Evolutionary conservation across 2,888 invertebrate genomes (phyloP).

Genomic region (Cyclophora albipunctata): DNA sequence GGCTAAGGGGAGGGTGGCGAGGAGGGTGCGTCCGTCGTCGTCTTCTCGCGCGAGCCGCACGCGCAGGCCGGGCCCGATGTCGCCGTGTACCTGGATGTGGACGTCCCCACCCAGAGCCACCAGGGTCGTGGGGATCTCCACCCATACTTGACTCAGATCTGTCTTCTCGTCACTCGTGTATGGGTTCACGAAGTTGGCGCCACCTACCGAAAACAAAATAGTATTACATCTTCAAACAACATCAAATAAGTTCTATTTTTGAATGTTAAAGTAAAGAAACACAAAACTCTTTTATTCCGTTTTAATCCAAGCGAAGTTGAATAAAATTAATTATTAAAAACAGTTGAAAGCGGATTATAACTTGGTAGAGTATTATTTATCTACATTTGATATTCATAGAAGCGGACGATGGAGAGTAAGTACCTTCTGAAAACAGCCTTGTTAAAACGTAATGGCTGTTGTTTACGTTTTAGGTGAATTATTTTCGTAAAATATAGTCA

Average conservation of each 20-base stretch:
- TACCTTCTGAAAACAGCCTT: too few relatives aligned
- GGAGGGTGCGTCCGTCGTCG: conserved; percentile 55
- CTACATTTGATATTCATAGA: background rate
- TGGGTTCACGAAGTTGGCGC: conserved; percentile 55
- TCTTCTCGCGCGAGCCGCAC: conserved; percentile 68
- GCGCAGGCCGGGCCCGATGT: conserved; percentile 48
- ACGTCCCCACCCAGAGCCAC: conserved; percentile 88
- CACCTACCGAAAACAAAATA: conserved; percentile 35
- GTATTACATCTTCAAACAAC: too few relatives aligned
- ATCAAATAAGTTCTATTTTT: conserved; percentile 3
- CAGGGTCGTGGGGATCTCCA: conserved; percentile 83
- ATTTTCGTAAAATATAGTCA: too few relatives aligned
- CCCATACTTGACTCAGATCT: conserved; percentile 68
- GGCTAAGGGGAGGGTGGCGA: conserved; percentile 66
- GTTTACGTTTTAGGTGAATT: too few relatives aligned
- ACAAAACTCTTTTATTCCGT: too few relatives aligned
- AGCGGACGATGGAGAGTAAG: too few relatives aligned
- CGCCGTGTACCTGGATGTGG: conserved; percentile 79
- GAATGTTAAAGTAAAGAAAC: too few relatives aligned
- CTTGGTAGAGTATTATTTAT: background rate
- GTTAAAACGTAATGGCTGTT: too few relatives aligned
- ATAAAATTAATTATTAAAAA: background rate
- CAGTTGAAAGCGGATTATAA: background rate
- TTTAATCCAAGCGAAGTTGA: too few relatives aligned
- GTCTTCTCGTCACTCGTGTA: conserved; percentile 50